A percentile compares a stretch with the other conserved stretches of the same genome.
phyloP scores from a whole-genome alignment of 2,888 invertebrate species.

The Cylindroiulus punctatus region DNA sequence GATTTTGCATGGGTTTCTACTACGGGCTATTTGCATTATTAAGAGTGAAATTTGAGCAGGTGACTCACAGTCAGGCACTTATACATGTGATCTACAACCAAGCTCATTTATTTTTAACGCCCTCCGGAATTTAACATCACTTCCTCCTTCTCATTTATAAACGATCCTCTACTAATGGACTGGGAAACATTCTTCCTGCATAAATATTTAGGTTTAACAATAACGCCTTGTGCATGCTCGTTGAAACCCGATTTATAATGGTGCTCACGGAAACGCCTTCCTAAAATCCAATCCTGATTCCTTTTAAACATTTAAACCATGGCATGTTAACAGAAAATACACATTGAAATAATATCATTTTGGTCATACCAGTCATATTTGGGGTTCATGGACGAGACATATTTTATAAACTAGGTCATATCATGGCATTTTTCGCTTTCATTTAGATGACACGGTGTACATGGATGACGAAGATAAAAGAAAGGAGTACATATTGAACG shows the following conservation, averaged over 20 bases:
- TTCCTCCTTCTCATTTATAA: not conserved
- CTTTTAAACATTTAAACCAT: not conserved
- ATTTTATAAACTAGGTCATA: no score
- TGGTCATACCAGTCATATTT: no score
- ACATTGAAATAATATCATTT: no score
- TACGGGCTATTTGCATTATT: no score
- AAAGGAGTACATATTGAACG: conserved; percentile 85
- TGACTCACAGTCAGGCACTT: not conserved
- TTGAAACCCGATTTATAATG: not conserved
- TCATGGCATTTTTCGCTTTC: conserved; percentile 42
- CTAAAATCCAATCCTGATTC: no score
- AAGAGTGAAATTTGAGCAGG: not conserved
- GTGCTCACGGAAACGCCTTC: not conserved
- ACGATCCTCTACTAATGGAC: not conserved
- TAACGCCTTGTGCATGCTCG: conserved; percentile 47
- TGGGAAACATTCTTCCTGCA: not conserved
- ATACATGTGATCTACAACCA: no score
- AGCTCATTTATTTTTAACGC: not conserved
- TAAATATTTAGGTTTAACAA: not conserved
- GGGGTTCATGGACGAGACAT: no score
- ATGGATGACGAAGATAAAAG: conserved; percentile 80
- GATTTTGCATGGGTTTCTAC: no score
- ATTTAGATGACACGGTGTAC: conserved; percentile 76
- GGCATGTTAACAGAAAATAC: no score
- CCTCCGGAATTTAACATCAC: not conserved